Percentiles rank a stretch among this genome's conserved stretches.
phyloP scores from a whole-genome alignment of 2,888 invertebrate species.

The Muscina levida region DNA sequence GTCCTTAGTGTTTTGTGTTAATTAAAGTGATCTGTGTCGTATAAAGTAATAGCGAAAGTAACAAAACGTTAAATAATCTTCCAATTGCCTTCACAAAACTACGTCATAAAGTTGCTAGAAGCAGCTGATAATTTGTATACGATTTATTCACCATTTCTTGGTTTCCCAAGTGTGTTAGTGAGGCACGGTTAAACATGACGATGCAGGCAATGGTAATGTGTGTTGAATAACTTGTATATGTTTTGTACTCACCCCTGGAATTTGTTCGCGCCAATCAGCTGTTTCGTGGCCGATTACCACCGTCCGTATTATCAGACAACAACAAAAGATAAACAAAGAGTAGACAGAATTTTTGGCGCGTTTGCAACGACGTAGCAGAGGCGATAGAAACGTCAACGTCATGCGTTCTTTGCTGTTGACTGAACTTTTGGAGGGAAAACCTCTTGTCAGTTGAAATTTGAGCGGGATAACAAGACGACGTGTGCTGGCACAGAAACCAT shows the following conservation, averaged over 20 bases:
- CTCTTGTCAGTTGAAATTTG: conserved; percentile 74
- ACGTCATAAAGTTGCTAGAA: not conserved
- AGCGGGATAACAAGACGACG: conserved; percentile 74
- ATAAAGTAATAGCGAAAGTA: too few relatives aligned
- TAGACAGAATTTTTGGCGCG: conserved; percentile 61
- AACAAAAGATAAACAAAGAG: conserved; percentile 59
- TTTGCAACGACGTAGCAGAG: conserved; percentile 64
- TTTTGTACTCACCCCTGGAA: not conserved
- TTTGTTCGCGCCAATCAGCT: conserved; percentile 25
- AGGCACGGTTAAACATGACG: not conserved
- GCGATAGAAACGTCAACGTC: conserved; percentile 57
- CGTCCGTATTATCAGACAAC: conserved; percentile 14
- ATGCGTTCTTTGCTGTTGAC: conserved; percentile 47
- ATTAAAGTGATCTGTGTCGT: too few relatives aligned
- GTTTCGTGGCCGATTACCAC: conserved; percentile 39
- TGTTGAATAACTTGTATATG: not conserved
- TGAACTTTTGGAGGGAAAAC: conserved; percentile 77
- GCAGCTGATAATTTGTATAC: not conserved
- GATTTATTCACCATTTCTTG: not conserved
- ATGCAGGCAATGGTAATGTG: too few relatives aligned
- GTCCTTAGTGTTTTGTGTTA: too few relatives aligned
- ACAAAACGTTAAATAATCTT: not conserved
- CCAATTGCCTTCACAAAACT: too few relatives aligned
- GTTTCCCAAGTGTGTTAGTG: too few relatives aligned
- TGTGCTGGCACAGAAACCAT: conserved; percentile 50